Base-by-base conservation (phyloP, 2,888 invertebrate species). In the Thecophora atra region DNA sequence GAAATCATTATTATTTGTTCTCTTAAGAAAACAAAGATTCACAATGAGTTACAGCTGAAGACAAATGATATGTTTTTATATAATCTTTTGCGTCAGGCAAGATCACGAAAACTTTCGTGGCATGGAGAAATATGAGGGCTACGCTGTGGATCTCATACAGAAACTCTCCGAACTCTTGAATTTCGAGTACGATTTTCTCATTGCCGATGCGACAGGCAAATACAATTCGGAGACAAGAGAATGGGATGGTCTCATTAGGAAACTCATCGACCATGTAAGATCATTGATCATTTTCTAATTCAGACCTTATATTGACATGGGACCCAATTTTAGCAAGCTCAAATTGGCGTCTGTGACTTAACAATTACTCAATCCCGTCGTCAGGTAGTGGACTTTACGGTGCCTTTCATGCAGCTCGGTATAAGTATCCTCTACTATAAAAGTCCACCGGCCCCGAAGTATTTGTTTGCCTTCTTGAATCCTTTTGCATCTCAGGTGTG, bases 331-430 rank as follows among this genome's bases (percentile, higher is more conserved):
- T 87, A 97, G 97, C 93, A 93, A 89, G 97, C 97, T 13, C 97
- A 98, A 85, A 89, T 99, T 77, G 98, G 97, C 0, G 93, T 99
- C 72, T 98, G 97, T 79, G 98, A 99, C 83, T 88, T 99, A 78
- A 98, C 99, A 2, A 98, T 99, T 74, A 99, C 96, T 13, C 96
- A 94, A 84, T 92, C 94, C 71, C 89, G 99, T 70, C 91, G 97
- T 78, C 91, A 91, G 76, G 92, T 91, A 47, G 96, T 96, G 21
- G 97, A 97, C 86, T 98, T 98, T 85, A 96, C 97, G 0, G 96
- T 96, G 88, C 99, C 99, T 0, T 99, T 98, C 87, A 98, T 99
- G 96, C 97, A 96, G 78, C 88, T 99, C 75, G 96, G 95, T 88
- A 96, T 97, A 78, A 94, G 96, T 80, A 96, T 98, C 83, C 86